phyloP scores from a whole-genome alignment of 1,140 invertebrate species.

The Drosophila parabipectinata region DNA sequence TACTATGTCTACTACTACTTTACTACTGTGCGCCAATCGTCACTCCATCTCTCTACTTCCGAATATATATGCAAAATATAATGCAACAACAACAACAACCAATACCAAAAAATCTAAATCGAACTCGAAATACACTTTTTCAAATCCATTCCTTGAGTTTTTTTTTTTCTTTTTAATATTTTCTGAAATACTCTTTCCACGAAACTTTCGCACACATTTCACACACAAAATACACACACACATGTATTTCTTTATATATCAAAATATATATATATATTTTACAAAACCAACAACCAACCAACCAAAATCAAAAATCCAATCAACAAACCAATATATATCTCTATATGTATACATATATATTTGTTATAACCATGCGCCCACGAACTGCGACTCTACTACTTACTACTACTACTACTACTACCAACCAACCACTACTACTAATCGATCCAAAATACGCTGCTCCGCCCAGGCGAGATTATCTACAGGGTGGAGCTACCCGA shows the following conservation, averaged over 20 bases:
- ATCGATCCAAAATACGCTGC: conserved; percentile 49
- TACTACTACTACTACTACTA: conserved; percentile 36
- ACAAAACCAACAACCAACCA: conserved; percentile 14
- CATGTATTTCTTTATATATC: background rate
- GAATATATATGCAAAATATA: conserved; percentile 38
- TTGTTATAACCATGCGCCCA: conserved; percentile 67
- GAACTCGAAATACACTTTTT: conserved; percentile 7
- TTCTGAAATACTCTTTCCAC: background rate
- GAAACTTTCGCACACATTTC: background rate
- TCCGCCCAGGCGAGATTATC: conserved; percentile 90
- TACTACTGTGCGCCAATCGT: conserved; percentile 20
- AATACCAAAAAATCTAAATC: conserved; percentile 13
- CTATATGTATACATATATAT: conserved; percentile 55
- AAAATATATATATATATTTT: background rate
- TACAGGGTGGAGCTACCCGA: conserved; percentile 94
- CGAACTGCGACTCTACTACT: conserved; percentile 54
- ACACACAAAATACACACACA: background rate
- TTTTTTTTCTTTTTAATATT: background rate
- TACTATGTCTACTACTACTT: conserved; percentile 37
- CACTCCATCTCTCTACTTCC: conserved; percentile 22
- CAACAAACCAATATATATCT: conserved; percentile 49
- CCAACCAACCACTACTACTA: conserved; percentile 57
- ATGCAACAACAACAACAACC: conserved; percentile 22
- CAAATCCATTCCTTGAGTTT: background rate
- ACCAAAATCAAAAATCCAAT: background rate